phyloP scores from a whole-genome alignment of 2,888 invertebrate species.

The Apoderus coryli region DNA sequence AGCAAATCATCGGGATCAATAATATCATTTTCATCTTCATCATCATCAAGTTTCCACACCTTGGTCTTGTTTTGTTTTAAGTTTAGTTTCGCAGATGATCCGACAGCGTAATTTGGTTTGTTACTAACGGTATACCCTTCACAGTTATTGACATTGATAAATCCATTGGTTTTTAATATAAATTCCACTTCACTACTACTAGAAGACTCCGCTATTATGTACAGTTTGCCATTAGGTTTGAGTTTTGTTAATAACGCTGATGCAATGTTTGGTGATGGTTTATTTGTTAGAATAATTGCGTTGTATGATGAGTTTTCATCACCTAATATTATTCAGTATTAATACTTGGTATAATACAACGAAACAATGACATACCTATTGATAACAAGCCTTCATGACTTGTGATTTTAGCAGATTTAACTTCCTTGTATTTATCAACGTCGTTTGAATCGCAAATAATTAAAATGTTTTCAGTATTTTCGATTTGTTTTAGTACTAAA shows the following conservation, averaged over 20 bases:
- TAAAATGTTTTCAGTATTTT: no score
- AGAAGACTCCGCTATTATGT: slow-evolving; percentile 15
- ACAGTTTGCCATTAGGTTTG: slow-evolving; percentile 23
- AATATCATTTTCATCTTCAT: slow-evolving; percentile 52
- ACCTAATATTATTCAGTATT: no score
- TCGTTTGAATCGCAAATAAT: no score
- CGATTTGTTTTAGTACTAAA: no score
- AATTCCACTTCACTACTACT: slow-evolving; percentile 22
- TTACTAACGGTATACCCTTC: slow-evolving; percentile 30
- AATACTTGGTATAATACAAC: no score
- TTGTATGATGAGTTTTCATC: background rate
- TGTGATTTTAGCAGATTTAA: no score
- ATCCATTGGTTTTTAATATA: slow-evolving; percentile 26
- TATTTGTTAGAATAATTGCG: no score
- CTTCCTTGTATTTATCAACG: no score
- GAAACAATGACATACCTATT: no score
- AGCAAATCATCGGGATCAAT: slow-evolving; percentile 82
- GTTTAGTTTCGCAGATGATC: slow-evolving; percentile 44
- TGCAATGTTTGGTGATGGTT: no score
- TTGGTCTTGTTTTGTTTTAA: slow-evolving; percentile 32
- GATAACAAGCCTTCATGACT: no score
- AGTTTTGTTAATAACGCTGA: no score
- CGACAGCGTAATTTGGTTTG: slow-evolving; percentile 59
- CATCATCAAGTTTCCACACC: slow-evolving; percentile 69
- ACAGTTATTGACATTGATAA: slow-evolving; percentile 22